Evolutionary conservation across 2,113 vertebrate genomes (phyloP).

Genomic region (Apistogramma diplotaenia): DNA sequence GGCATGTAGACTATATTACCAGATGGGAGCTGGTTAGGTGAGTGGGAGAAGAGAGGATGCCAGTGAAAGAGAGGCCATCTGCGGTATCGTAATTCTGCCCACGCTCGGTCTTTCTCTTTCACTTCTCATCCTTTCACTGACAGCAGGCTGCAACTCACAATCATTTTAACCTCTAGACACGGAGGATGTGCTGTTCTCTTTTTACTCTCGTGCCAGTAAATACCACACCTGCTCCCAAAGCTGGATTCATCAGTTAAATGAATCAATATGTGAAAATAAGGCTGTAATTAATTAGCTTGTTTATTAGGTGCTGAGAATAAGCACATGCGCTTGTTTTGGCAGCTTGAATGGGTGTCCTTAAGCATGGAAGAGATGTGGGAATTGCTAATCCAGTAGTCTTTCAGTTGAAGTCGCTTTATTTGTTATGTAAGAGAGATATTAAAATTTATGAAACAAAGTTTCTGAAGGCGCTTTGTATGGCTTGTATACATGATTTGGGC

Average conservation of each 20-base stretch:
- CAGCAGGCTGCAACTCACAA: conserved; percentile 3
- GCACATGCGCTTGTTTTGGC: neutral
- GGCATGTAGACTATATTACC: neutral
- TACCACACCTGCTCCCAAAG: neutral
- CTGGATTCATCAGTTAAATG: neutral
- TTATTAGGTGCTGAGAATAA: neutral
- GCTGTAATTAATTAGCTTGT: neutral
- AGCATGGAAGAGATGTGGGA: neutral
- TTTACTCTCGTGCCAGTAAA: neutral
- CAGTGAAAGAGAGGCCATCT: conserved; percentile 59
- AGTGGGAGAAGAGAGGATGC: conserved; percentile 49
- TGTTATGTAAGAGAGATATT: conserved; percentile 12
- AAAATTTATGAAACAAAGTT: neutral
- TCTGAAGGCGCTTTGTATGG: neutral
- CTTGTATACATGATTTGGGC: neutral
- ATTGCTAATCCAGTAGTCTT: neutral
- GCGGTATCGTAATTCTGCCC: conserved; percentile 55
- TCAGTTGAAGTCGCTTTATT: neutral
- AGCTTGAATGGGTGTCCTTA: neutral
- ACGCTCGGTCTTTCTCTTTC: conserved; percentile 36
- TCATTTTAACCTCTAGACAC: neutral
- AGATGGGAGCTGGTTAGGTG: conserved; percentile 47
- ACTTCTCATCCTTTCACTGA: conserved; percentile 31
- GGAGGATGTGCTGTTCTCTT: neutral
- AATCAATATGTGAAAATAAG: conserved; percentile 2